Percentiles rank a stretch among this genome's conserved stretches.
Conservation (phyloP, 2,888 invertebrate genomes). For the Chrysomela aeneicollis region DNA sequence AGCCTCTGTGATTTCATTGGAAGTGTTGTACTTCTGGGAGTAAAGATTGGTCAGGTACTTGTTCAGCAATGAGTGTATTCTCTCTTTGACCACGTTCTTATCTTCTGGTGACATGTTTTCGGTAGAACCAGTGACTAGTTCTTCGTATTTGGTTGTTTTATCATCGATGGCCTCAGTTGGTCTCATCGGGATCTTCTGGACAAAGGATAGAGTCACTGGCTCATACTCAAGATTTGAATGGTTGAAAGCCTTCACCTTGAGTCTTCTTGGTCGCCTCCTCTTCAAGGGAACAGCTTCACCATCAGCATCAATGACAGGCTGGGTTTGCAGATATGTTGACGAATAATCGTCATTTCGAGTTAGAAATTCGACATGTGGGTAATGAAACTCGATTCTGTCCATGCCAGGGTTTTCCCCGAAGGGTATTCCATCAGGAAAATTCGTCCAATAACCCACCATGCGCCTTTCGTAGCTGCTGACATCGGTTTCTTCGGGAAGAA, state of each 20-base stretch:
- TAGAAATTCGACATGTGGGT: conserved; percentile 36
- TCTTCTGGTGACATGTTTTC: conserved; percentile 11
- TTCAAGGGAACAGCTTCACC: not conserved
- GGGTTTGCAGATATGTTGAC: conserved; percentile 30
- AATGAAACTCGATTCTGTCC: conserved; percentile 39
- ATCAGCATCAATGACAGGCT: conserved; percentile 18
- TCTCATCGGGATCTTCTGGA: conserved; percentile 41
- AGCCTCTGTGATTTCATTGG: not conserved
- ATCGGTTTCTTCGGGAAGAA: not conserved
- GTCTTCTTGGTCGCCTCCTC: conserved; percentile 32
- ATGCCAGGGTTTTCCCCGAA: conserved; percentile 14
- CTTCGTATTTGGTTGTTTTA: conserved; percentile 37
- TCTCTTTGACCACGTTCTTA: conserved; percentile 33
- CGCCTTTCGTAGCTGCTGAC: not conserved
- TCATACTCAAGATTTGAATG: conserved; percentile 11
- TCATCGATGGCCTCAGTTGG: not conserved
- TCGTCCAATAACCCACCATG: not conserved
- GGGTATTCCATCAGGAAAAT: too few species aligned
- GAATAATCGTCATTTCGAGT: conserved; percentile 40
- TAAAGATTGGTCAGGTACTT: conserved; percentile 48
- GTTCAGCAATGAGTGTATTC: conserved; percentile 46
- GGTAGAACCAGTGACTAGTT: conserved; percentile 15
- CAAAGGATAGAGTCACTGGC: conserved; percentile 27
- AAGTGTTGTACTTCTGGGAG: conserved; percentile 38
- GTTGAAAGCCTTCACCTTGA: conserved; percentile 22